phyloP scores from a whole-genome alignment of 2,888 invertebrate genomes.

The Hypena proboscidalis region DNA sequence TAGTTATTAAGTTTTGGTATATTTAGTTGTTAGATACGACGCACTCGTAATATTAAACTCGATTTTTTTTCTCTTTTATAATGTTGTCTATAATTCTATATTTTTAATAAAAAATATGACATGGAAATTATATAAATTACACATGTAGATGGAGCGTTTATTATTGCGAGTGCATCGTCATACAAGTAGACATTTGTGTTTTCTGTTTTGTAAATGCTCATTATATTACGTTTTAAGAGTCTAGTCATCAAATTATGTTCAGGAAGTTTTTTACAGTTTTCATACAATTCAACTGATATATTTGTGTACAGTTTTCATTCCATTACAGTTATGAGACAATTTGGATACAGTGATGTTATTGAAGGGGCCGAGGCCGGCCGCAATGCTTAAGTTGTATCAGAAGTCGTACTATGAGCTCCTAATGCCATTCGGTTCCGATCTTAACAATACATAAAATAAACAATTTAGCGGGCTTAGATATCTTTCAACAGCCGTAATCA shows the following conservation, averaged over 20 bases:
- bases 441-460: no score
- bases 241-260: conserved; percentile 82
- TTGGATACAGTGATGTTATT: conserved; percentile 37
- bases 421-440: conserved; percentile 45
- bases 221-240: conserved; percentile 82
- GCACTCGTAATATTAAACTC: conserved; percentile 64
- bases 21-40: conserved; percentile 58
- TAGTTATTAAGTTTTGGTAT: conserved; percentile 68
- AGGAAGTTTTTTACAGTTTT: conserved; percentile 63
- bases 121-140: conserved; percentile 34
- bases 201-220: conserved; percentile 83
- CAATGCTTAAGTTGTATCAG: conserved; percentile 21
- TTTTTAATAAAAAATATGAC: conserved; percentile 32
- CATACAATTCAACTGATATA: conserved; percentile 45
- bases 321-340: conserved; percentile 48
- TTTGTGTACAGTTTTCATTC: conserved; percentile 54
- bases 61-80: conserved; percentile 38
- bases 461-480: no score
- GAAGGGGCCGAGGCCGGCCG: conserved; percentile 23
- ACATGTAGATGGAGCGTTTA: conserved; percentile 23
- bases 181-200: conserved; percentile 57
- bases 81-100: conserved; percentile 37
- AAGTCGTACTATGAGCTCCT: no score
- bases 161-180: conserved; percentile 52
- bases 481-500: no score